phyloP scores from a whole-genome alignment of 2,797 vertebrate species.

The Petrocephalus sullivani region DNA sequence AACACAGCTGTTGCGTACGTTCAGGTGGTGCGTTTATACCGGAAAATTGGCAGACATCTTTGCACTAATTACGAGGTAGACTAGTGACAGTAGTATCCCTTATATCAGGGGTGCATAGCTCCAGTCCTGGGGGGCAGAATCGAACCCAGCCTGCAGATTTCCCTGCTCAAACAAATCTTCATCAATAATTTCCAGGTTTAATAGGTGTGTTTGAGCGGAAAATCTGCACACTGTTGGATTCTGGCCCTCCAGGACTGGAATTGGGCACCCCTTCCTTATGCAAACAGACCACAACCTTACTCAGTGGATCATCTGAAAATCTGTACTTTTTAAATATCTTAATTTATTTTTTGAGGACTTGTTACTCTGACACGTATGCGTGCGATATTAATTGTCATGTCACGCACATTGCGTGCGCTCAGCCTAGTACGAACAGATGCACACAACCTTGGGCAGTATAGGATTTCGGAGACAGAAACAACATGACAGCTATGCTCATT shows the following conservation, averaged over 20 bases:
- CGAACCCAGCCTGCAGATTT: no score
- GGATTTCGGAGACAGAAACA: conserved; percentile 39
- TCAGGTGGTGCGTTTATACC: neutral
- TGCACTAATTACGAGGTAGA: neutral
- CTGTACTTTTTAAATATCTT: neutral
- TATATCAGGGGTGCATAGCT: neutral
- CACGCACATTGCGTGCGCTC: neutral
- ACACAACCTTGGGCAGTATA: conserved; percentile 34
- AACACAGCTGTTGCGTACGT: neutral
- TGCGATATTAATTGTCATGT: neutral
- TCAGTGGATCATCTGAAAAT: neutral
- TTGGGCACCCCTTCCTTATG: neutral
- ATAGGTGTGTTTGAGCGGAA: no score
- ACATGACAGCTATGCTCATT: conserved; percentile 49
- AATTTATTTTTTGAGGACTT: neutral
- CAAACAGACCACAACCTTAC: neutral
- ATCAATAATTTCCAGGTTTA: no score
- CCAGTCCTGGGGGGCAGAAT: no score
- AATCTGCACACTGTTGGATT: no score
- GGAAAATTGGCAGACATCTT: neutral
- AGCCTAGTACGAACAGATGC: conserved; percentile 40
- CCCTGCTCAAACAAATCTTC: no score
- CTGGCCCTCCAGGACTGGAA: no score
- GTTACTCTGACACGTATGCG: neutral
- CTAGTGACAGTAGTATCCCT: neutral